Percentiles rank a stretch among this genome's conserved stretches.
These are phyloP conservation scores for Colletes latitarsis DNA, from an alignment of 1,140 invertebrate species.

Conservation along the genomic window DNA sequence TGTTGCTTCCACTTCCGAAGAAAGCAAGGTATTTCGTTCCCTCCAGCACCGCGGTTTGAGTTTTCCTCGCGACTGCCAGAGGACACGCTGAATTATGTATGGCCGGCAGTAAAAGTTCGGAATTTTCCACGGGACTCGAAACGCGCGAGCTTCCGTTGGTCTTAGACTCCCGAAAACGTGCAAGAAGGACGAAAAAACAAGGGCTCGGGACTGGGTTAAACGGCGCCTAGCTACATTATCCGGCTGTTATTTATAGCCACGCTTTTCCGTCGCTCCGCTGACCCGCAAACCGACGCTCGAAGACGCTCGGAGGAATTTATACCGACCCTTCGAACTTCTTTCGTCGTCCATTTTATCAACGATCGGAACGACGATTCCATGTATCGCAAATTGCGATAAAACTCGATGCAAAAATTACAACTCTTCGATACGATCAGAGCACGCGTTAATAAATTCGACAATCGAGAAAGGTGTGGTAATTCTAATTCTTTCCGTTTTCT, in stretches of 20 bases:
- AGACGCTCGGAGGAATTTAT: slow-evolving; percentile 7
- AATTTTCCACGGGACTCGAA: slow-evolving; percentile 23
- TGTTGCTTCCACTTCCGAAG: slow-evolving; percentile 39
- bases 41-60: no score
- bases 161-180: not conserved
- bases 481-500: no score
- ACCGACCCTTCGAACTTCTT: not conserved
- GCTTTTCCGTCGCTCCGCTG: slow-evolving; percentile 2
- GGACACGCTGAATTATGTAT: slow-evolving; percentile 57
- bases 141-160: not conserved
- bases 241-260: slow-evolving; percentile 4
- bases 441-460: no score
- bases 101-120: slow-evolving; percentile 38
- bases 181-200: not conserved
- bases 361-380: no score
- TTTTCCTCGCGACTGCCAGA: slow-evolving; percentile 1
- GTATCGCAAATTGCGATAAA: no score
- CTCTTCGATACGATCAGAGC: no score
- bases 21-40: slow-evolving; percentile 25
- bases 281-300: not conserved
- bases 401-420: no score
- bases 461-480: no score
- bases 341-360: not conserved
- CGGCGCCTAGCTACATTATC: not conserved
- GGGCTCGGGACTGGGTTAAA: slow-evolving; percentile 6